Conservation (phyloP, 2,113 vertebrate genomes). For the Thamnophis sirtalis region DNA sequence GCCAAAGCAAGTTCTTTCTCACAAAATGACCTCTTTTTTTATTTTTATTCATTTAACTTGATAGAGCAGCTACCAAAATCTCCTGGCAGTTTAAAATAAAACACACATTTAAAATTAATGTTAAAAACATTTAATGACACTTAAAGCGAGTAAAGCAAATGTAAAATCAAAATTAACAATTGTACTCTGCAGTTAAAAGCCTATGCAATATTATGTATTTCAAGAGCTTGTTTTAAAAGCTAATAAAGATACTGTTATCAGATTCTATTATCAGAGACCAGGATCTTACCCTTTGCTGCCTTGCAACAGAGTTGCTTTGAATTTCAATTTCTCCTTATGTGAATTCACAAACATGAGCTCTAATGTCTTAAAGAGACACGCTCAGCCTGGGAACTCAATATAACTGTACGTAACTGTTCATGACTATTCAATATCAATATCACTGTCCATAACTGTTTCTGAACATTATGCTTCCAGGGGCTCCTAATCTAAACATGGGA, state of each 20-base stretch:
- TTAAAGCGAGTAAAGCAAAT: not conserved
- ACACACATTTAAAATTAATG: not conserved
- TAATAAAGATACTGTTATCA: not conserved
- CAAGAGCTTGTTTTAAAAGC: not conserved
- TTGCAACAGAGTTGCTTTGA: not conserved
- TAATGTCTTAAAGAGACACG: not conserved
- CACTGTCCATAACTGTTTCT: not conserved
- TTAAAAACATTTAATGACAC: not conserved
- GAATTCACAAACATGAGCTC: not conserved
- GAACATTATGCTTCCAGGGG: accelerated
- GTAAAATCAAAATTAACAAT: not conserved
- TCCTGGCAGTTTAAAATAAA: not conserved
- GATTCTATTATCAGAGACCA: not conserved
- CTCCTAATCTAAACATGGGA: accelerated
- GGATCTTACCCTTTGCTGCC: not conserved
- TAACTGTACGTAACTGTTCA: not conserved
- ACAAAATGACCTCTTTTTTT: not conserved
- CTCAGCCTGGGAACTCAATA: not conserved
- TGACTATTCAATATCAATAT: not conserved
- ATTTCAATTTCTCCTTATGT: not conserved
- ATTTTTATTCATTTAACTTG: not conserved
- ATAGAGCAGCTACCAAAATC: not conserved
- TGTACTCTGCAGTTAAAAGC: not conserved
- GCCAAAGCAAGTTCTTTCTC: not conserved
- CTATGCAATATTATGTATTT: not conserved